Evolutionary conservation across 2,113 vertebrate genomes (phyloP), one percentile per base, ranked within the genome.

Genomic region (Tachycineta bicolor): DNA sequence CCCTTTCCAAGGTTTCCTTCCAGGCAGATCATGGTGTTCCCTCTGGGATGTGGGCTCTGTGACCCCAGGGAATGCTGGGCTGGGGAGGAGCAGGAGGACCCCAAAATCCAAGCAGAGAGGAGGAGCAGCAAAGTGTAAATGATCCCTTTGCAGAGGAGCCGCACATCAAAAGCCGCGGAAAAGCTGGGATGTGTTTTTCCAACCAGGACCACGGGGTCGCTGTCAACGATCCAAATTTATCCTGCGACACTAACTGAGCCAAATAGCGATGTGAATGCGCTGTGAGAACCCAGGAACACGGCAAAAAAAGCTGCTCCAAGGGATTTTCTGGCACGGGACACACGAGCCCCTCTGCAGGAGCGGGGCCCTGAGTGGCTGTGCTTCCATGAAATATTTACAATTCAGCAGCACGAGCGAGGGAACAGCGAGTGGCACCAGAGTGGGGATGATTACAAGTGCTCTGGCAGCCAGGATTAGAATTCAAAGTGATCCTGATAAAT

Each of bases 401-500:
- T 87, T 13, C 75, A 28, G 65, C 90, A 78, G 21, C 56, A 34
- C n/a, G 1, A 55, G 77, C 6, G 20, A 68, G 96, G 83, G 62
- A 93, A 2, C 95, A 64, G 91, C 59, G 26, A 78, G 25, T 78
- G 90, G 81, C 92, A 94, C 24, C 96, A 12, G 47, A 11, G 21
- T 5, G 68, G 68, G 69, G 56, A 82, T 87, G 93, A 94, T 91
- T 95, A 93, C 93, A 96, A 89, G 95, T 15, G 90, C 93, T 78
- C 79, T 37, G 74, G 93, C 87, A 81, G 92, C 33, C 53, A 34
- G 90, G 90, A 93, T 87, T 75, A 75, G 84, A 75, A 97, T 94
- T 89, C 84, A 89, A 71, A 97, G 93, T 4, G 47, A 89, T 93
- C 84, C 44, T 19, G 84, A 81, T 93, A 96, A 96, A 96, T 93